Evolutionary conservation across 2,888 invertebrate genomes (phyloP).

Genomic region (Xanthia togata): DNA sequence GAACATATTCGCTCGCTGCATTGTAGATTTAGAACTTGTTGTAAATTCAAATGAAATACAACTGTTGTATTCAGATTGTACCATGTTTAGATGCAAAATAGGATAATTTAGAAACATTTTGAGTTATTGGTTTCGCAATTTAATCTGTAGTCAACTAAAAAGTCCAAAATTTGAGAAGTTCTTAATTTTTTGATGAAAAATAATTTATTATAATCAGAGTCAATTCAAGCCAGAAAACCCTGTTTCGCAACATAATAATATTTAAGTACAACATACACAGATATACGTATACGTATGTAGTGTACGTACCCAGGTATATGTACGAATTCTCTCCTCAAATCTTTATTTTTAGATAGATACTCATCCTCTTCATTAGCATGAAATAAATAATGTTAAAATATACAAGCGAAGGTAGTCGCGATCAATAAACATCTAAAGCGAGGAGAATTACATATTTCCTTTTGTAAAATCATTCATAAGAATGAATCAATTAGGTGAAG

Average conservation of each 20-base stretch:
- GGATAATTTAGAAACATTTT: neutral
- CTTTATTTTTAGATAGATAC: neutral
- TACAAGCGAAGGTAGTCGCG: constrained; percentile 14
- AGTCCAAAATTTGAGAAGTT: neutral
- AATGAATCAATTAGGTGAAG: constrained; percentile 39
- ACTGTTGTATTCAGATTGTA: neutral
- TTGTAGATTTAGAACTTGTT: neutral
- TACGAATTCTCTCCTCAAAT: neutral
- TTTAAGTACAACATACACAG: neutral
- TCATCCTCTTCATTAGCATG: neutral
- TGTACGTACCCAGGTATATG: too few species aligned
- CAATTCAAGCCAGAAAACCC: neutral
- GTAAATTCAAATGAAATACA: neutral
- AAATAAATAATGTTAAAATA: constrained; percentile 10
- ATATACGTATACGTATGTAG: too few species aligned
- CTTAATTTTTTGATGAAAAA: neutral
- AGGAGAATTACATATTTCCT: constrained; percentile 31
- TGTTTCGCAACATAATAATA: neutral
- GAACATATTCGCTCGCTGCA: neutral
- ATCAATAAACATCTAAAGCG: constrained; percentile 14
- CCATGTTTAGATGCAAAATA: neutral
- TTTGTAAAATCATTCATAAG: constrained; percentile 33
- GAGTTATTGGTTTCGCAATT: neutral
- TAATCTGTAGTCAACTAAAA: neutral
- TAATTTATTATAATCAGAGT: too few species aligned